Evolutionary conservation across 2,888 invertebrate genomes (phyloP), one percentile per base, ranked within the genome.

Genomic region (Augiades crinisus): DNA sequence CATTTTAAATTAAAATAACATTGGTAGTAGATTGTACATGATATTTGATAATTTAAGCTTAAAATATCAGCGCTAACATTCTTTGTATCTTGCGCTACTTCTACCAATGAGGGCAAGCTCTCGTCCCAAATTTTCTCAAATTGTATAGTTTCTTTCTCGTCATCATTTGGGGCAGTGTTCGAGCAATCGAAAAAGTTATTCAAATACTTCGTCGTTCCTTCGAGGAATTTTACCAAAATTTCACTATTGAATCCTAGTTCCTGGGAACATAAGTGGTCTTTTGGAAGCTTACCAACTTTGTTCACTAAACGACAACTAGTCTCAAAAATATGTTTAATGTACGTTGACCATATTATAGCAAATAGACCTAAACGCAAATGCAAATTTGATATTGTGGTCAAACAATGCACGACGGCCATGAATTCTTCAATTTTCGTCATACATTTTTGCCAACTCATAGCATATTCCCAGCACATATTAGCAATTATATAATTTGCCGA

Each of bases 401-500:
- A 82, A 70, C 95, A 95, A 45, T 85, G 86, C 3, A 97, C 67
- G 0, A 95, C 93, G n/a, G 94, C 93, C 58, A 92, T 91, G 22
- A 98, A 88, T 63, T 93, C 90, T 8, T 91, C 86, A 3, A 94
- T 84, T 57, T 91, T 90, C 36, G 93, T 90, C 55, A 94, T 91
- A 60, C 94, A 92, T 75, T 94, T 95, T 70, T 95, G 95, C 98
- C 98, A 98, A 45, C 92, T 92, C 60, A 95, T 92, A 47, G 96
- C 93, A 73, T 95, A 97, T 76, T 98, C 98, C 98, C 98, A 98
- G 60, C 94, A 93, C 91, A 98, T 94, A 73, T 98, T 96, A 8
- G 95, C 93, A 41, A 98, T 87, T 31, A 98, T 84, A 30, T 94
- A 93, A 65, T 95, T 94, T 0, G 94, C 92, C 50, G 94, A 92